These are phyloP conservation scores for Tiliqua scincoides DNA, from an alignment of 2,113 vertebrate genomes.

Conservation along the genomic window DNA sequence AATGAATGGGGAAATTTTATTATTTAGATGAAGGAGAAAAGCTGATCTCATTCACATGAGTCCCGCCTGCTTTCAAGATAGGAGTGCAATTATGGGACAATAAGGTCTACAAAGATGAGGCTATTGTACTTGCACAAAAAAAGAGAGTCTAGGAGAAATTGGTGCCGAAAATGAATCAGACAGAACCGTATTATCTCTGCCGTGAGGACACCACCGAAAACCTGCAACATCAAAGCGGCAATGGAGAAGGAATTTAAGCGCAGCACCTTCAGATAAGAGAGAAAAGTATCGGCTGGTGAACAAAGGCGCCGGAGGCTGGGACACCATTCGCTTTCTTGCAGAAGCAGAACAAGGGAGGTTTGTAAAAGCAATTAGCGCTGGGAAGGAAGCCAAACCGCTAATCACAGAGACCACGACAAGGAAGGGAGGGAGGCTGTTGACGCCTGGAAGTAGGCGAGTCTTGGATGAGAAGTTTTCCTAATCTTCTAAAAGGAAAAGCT, in stretches of 20 bases:
- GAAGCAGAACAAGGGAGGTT: neutral
- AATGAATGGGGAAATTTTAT: constrained; percentile 28
- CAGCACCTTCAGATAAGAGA: neutral
- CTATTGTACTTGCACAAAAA: constrained; percentile 10
- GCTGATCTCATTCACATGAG: constrained; percentile 32
- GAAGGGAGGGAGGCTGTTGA: neutral
- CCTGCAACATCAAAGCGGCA: constrained; percentile 23
- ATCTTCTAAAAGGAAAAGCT: neutral
- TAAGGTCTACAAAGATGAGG: neutral
- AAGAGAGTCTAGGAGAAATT: constrained; percentile 11
- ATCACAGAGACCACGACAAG: neutral
- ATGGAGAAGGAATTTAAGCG: neutral
- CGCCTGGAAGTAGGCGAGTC: neutral
- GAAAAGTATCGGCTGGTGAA: too few species aligned
- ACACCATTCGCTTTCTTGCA: neutral
- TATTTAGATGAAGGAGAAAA: neutral
- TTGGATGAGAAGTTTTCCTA: too few species aligned
- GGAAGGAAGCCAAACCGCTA: neutral
- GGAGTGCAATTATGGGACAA: constrained; percentile 34
- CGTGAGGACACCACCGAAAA: constrained; percentile 8
- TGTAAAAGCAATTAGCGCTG: neutral
- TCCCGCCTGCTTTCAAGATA: constrained; percentile 25
- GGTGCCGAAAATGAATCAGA: neutral
- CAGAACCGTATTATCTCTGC: constrained; percentile 4
- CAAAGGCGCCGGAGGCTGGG: neutral